phyloP scores from a whole-genome alignment of 53 echinoderm and acorn worm genomes.

The Holothuria scabra region DNA sequence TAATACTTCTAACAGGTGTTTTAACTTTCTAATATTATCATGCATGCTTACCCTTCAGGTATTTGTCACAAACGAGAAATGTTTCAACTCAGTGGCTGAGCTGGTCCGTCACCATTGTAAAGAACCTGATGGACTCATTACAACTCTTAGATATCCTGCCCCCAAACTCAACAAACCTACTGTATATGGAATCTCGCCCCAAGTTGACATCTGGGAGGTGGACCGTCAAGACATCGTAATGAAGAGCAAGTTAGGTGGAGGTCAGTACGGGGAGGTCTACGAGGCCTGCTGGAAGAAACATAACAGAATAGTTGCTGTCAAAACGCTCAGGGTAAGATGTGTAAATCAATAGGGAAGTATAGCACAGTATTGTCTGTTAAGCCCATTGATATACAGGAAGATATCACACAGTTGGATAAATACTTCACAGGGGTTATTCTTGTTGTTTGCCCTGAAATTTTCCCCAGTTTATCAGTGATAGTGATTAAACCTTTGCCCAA shows the following conservation, averaged over 20 bases:
- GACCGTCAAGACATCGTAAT: slow-evolving; percentile 95
- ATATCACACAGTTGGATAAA: too few relatives aligned
- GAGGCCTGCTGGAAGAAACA: slow-evolving; percentile 98
- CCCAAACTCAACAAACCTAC: slow-evolving; percentile 99
- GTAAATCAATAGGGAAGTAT: background rate
- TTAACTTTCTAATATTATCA: too few relatives aligned
- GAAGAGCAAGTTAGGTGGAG: slow-evolving; percentile 98
- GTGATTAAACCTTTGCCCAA: too few relatives aligned
- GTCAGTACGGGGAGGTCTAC: slow-evolving; percentile 98
- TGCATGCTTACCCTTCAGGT: slow-evolving; percentile 52
- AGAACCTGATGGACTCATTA: slow-evolving; percentile 91
- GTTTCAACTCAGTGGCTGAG: slow-evolving; percentile 86
- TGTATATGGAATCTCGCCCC: slow-evolving; percentile 91
- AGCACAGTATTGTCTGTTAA: background rate
- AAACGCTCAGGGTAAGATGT: slow-evolving; percentile 89
- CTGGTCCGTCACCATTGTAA: slow-evolving; percentile 95
- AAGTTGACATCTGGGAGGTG: slow-evolving; percentile 97
- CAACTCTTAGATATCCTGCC: slow-evolving; percentile 91
- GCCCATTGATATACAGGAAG: too few relatives aligned
- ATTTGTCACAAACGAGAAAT: slow-evolving; percentile 89
- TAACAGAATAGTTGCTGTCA: slow-evolving; percentile 91
- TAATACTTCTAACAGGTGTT: too few relatives aligned
- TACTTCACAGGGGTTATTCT: too few relatives aligned
- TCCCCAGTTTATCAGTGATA: too few relatives aligned
- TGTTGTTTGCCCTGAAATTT: too few relatives aligned